phyloP scores from a whole-genome alignment of 2,113 vertebrate genomes.

The Sphyrna mokarran region DNA sequence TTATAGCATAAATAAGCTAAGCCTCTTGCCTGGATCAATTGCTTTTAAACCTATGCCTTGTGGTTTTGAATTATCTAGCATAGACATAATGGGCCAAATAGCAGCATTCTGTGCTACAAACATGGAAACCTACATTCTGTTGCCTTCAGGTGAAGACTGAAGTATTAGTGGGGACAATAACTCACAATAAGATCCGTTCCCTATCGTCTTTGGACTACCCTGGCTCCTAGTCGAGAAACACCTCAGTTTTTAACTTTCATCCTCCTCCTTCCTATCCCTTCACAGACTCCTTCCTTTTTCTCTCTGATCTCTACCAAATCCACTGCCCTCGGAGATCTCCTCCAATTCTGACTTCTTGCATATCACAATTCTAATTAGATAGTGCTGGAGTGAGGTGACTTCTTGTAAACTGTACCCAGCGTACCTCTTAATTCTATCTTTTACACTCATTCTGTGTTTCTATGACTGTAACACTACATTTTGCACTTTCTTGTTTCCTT shows the following conservation, averaged over 20 bases:
- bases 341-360: too few relatives aligned
- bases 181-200: background rate
- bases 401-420: too few relatives aligned
- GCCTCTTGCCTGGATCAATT: too few relatives aligned
- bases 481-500: too few relatives aligned
- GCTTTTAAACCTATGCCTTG: too few relatives aligned
- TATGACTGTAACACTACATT: too few relatives aligned
- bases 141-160: background rate
- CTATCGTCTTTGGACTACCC: background rate
- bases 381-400: too few relatives aligned
- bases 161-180: background rate
- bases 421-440: too few relatives aligned
- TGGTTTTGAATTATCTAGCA: background rate
- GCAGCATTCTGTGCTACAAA: background rate
- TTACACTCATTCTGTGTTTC: too few relatives aligned
- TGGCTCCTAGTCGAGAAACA: background rate
- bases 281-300: background rate
- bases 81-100: background rate
- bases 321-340: too few relatives aligned
- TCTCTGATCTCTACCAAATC: background rate
- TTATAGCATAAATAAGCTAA: too few relatives aligned
- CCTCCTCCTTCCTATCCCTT: background rate
- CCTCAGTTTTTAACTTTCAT: background rate
- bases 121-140: background rate
- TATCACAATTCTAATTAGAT: too few relatives aligned